A percentile compares a stretch with the other conserved stretches of the same genome.
Conservation (phyloP, 1,140 invertebrate genomes). For the Aphaenogaster ashmeadi region DNA sequence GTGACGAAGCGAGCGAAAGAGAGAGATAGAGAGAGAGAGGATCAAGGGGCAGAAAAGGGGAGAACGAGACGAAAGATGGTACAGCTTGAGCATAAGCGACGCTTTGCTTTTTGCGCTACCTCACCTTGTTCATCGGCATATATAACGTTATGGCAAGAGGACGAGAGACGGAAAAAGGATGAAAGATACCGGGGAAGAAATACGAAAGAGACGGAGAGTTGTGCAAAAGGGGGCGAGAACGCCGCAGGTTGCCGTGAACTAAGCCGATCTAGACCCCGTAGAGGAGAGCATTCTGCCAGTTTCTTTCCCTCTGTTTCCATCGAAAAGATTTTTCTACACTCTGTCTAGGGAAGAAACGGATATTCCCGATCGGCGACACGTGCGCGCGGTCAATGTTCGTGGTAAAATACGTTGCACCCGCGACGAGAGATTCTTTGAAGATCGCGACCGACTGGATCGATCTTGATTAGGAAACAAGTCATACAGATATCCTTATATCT, state of each 20-base stretch:
- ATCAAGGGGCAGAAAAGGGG: not conserved
- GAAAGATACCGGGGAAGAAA: slow-evolving; percentile 45
- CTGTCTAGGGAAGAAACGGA: slow-evolving; percentile 65
- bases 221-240: slow-evolving; percentile 59
- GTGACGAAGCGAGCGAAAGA: slow-evolving; percentile 10
- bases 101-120: slow-evolving; percentile 78
- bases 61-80: slow-evolving; percentile 23
- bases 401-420: slow-evolving; percentile 66
- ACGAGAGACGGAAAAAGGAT: slow-evolving; percentile 47
- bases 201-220: slow-evolving; percentile 15
- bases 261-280: slow-evolving; percentile 75
- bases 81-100: slow-evolving; percentile 76
- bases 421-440: slow-evolving; percentile 59
- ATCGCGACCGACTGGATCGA: slow-evolving; percentile 15
- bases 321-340: slow-evolving; percentile 72
- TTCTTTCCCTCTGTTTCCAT: slow-evolving; percentile 74
- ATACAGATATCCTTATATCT: not conserved
- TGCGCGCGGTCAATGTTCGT: slow-evolving; percentile 65
- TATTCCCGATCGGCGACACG: slow-evolving; percentile 67
- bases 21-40: slow-evolving; percentile 1
- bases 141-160: slow-evolving; percentile 70
- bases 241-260: slow-evolving; percentile 60
- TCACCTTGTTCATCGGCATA: slow-evolving; percentile 80
- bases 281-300: slow-evolving; percentile 66
- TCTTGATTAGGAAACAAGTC: slow-evolving; percentile 65